Evolutionary conservation across 2,113 vertebrate genomes (phyloP), one percentile per base, ranked within the genome.

Genomic region (Indri indri): DNA sequence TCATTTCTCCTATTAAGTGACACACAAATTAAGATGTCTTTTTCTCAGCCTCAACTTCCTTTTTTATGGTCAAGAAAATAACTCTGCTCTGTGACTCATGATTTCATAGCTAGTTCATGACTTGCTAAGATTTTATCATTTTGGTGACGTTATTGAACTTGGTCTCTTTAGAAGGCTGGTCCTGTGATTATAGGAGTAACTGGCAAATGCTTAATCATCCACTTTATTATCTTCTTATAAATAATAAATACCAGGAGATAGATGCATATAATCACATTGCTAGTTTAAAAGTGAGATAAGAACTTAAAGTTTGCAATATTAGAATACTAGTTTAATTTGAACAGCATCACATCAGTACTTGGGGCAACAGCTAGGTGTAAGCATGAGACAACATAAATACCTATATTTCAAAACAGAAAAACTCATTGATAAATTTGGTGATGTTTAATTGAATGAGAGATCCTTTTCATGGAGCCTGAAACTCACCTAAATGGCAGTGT

Each of bases 141-240:
- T 87, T 76, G 68, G 76, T 97, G 97, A 94, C 96, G 71, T 97
- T 98, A 98, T 97, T 98, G 97, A 98, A 98, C 97, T 52, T 82
- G 57, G 42, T 92, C 95, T 98, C 96, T 97, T 98, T 95, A 81
- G 82, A 93, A 97, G 95, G 59, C 73, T 98, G 94, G 65, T 95
- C 82, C 95, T 88, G 88, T 98, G 95, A 98, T 98, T 98, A 94
- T 14, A 96, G 88, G 74, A 97, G 82, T 98, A 98, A 97, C 96
- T 97, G 96, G 70, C 59, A 97, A 98, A 97, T 98, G 89, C 80
- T 98, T 98, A 98, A 97, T 98, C 95, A 97, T 81, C 73, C 88
- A 97, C 95, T 98, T 98, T 95, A 98, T 98, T 99, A 98, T 97
- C 92, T 98, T 97, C 89, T 79, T 98, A 97, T 98, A 98, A 99